These are phyloP conservation scores for Timandra comae DNA, from an alignment of 2,888 invertebrate species.

Conservation along the genomic window DNA sequence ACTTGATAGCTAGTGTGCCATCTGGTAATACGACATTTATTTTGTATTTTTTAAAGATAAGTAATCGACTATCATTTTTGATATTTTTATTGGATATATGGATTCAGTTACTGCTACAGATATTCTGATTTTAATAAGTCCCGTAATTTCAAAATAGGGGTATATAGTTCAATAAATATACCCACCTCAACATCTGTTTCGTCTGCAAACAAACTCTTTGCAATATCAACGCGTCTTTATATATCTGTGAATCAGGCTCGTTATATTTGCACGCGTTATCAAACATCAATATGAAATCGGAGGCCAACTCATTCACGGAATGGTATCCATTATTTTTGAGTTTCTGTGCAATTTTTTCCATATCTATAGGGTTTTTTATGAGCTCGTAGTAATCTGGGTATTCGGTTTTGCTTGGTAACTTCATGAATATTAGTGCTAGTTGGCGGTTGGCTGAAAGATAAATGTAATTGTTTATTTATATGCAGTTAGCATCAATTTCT, in stretches of 20 bases:
- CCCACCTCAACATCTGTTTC: conserved; percentile 89
- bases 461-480: neutral
- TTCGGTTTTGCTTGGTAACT: conserved; percentile 93
- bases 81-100: no score
- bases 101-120: no score
- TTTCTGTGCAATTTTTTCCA: conserved; percentile 94
- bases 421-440: conserved; percentile 95
- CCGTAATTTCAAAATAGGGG: no score
- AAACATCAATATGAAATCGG: conserved; percentile 94
- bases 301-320: conserved; percentile 89
- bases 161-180: no score
- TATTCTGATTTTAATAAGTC: no score
- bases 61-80: no score
- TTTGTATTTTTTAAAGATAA: no score
- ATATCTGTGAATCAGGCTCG: conserved; percentile 97
- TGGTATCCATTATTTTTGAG: conserved; percentile 86
- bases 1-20: no score
- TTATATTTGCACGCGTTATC: conserved; percentile 98
- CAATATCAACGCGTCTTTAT: conserved; percentile 95
- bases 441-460: conserved; percentile 84
- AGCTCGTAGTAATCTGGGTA: conserved; percentile 99
- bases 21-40: no score
- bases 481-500: neutral
- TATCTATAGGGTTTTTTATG: conserved; percentile 96
- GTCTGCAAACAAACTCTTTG: conserved; percentile 95